Percentiles rank a stretch among this genome's conserved stretches.
Evolutionary conservation across 2,888 invertebrate genomes (phyloP).

Genomic region (Synergus umbraculus): DNA sequence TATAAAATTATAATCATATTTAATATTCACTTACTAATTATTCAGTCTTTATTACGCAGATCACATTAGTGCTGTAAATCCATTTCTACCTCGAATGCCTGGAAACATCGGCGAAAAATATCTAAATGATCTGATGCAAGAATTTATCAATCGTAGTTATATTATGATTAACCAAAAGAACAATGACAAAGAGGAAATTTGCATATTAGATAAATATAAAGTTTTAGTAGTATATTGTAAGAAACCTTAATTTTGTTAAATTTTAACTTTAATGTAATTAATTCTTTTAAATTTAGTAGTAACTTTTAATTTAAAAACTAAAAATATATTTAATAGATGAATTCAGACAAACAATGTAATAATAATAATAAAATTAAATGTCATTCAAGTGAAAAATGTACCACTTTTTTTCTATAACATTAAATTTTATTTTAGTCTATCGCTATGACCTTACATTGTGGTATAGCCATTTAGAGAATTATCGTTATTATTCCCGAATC

Average conservation of each 20-base stretch:
- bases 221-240: constrained; percentile 69
- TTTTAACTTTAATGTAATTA: not conserved
- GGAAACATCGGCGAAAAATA: constrained; percentile 81
- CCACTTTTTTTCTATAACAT: constrained; percentile 57
- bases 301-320: too few relatives aligned
- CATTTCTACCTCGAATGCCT: constrained; percentile 83
- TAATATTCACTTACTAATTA: not conserved
- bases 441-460: constrained; percentile 74
- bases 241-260: constrained; percentile 60
- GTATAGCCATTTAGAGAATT: constrained; percentile 74
- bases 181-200: constrained; percentile 75
- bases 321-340: too few relatives aligned
- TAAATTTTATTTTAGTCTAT: constrained; percentile 72
- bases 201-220: constrained; percentile 74
- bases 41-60: constrained; percentile 77
- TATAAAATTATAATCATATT: not conserved
- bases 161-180: constrained; percentile 75
- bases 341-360: too few relatives aligned
- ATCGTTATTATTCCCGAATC: constrained; percentile 64
- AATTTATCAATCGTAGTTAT: constrained; percentile 78
- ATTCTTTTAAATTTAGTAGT: too few relatives aligned
- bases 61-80: constrained; percentile 84
- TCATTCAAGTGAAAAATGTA: not conserved
- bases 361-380: not conserved
- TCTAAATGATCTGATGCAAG: constrained; percentile 81